phyloP scores from a whole-genome alignment of 2,888 invertebrate genomes.

The Clitarchus hookeri region DNA sequence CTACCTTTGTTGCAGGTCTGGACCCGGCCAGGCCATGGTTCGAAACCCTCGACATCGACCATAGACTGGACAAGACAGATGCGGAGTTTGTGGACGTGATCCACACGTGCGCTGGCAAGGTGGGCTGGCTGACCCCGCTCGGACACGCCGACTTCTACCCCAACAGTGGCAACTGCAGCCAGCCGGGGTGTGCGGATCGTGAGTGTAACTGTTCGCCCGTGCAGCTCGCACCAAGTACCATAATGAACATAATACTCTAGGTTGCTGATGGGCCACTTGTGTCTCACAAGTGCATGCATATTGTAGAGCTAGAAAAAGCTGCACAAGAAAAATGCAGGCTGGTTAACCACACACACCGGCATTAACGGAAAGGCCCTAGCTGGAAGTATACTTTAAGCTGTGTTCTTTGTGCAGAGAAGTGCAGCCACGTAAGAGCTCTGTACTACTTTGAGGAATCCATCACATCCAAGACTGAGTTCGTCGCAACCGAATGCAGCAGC shows the following conservation, averaged over 20 bases:
- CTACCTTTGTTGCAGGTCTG: background rate
- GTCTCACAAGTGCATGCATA: background rate
- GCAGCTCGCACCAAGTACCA: background rate
- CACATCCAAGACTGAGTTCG: background rate
- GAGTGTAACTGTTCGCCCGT: background rate
- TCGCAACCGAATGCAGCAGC: background rate
- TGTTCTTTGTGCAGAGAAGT: background rate
- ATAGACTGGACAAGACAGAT: background rate
- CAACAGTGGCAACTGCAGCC: constrained; percentile 21
- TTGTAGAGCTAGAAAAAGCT: background rate
- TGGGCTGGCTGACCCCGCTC: constrained; percentile 10
- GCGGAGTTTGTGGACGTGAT: constrained; percentile 7
- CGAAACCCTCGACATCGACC: background rate
- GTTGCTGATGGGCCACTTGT: too few species aligned
- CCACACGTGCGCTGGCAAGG: background rate
- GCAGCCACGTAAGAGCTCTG: constrained; percentile 18
- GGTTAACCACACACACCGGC: too few species aligned
- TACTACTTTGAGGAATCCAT: constrained; percentile 18
- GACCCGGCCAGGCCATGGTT: background rate
- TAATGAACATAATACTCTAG: background rate
- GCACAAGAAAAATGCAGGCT: too few species aligned
- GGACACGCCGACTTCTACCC: constrained; percentile 22
- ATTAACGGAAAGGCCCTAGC: too few species aligned
- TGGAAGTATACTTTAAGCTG: too few species aligned
- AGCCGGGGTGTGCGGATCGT: constrained; percentile 6